Conservation (phyloP, 2,797 vertebrate genomes). For the Ctenochaetus hawaiiensis region DNA sequence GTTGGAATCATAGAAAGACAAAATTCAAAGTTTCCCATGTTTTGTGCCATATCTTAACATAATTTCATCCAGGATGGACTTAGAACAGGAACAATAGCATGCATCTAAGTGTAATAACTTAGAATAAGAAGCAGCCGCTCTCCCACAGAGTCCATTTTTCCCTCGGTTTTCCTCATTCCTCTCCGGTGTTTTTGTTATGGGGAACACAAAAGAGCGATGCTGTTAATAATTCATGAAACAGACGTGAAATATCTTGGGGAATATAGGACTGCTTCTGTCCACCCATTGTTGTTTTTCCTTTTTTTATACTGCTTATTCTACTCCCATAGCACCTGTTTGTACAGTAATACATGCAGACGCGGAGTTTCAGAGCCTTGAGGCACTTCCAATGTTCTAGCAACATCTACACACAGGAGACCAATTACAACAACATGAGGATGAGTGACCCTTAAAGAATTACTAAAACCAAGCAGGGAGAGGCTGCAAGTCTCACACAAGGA, state of each 20-base stretch:
- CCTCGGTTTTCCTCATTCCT: constrained; percentile 42
- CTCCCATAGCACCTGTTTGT: constrained; percentile 68
- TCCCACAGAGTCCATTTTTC: constrained; percentile 23
- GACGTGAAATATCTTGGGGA: constrained; percentile 59
- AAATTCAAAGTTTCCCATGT: not conserved
- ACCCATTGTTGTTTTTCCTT: constrained; percentile 56
- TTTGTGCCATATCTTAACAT: not conserved
- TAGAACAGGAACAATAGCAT: not conserved
- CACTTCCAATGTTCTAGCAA: constrained; percentile 61
- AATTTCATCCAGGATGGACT: not conserved
- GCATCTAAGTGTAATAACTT: not conserved
- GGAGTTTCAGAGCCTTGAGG: constrained; percentile 67
- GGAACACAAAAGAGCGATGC: constrained; percentile 67
- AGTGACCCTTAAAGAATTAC: constrained; percentile 68
- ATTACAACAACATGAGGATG: constrained; percentile 73
- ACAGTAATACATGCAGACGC: constrained; percentile 50
- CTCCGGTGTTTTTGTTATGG: constrained; percentile 70
- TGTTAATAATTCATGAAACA: constrained; percentile 82
- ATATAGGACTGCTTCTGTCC: constrained; percentile 58
- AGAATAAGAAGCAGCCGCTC: constrained; percentile 15
- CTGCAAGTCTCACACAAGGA: constrained; percentile 37
- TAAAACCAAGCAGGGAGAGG: constrained; percentile 22
- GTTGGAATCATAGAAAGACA: not conserved
- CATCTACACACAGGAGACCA: constrained; percentile 77
- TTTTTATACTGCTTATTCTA: constrained; percentile 29